Evolutionary conservation across 2,113 vertebrate genomes (phyloP), one percentile per base, ranked within the genome.

Genomic region (Gnathonemus longibarbis): DNA sequence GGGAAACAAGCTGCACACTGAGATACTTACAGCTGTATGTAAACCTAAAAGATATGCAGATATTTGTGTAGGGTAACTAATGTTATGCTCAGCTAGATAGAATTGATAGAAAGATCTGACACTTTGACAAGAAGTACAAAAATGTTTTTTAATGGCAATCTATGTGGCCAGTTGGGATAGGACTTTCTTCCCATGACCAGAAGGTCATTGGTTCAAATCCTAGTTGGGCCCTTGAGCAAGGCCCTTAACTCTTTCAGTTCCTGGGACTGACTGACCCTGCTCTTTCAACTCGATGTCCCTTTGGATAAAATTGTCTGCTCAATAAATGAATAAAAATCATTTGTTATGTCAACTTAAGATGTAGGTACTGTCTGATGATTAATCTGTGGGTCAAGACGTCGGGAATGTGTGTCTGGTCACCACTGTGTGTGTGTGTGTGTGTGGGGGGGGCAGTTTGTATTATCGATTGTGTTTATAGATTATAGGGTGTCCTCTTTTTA

Each of bases 401-500:
- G 3, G 62, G 62, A 27, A 70, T 70, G 1, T 70, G 62, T 0
- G 9, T 70, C n/a, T 27, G 62, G 62, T 10, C 5, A 0, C 19
- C 53, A 21, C 53, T 7, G 19, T 56, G 19, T 56, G n/a, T 50
- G 49, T 50, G 10, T 50, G 49, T 15, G 49, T n/a, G n/a, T n/a
- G n/a, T n/a, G 21, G 49, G 56, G 24, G 10, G 24, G 7, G 7
- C 8, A 27, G n/a, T 70, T 70, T 70, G 15, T 42, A 42, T 77
- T 77, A 42, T 15, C 0, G 35, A 15, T 39, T 7, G 74, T 19
- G 15, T 42, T 77, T 42, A 17, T 77, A 42, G 1, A 39, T 17
- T 19, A 77, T 10, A 39, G 5, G 27, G 31, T 56, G 84, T 91
- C 88, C 84, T 90, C 5, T 19, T 90, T 86, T 89, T 91, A n/a